A percentile compares a stretch with the other conserved stretches of the same genome.
These are phyloP conservation scores for Lophochroa leadbeateri DNA, from an alignment of 2,113 vertebrate genomes.

Conservation along the genomic window DNA sequence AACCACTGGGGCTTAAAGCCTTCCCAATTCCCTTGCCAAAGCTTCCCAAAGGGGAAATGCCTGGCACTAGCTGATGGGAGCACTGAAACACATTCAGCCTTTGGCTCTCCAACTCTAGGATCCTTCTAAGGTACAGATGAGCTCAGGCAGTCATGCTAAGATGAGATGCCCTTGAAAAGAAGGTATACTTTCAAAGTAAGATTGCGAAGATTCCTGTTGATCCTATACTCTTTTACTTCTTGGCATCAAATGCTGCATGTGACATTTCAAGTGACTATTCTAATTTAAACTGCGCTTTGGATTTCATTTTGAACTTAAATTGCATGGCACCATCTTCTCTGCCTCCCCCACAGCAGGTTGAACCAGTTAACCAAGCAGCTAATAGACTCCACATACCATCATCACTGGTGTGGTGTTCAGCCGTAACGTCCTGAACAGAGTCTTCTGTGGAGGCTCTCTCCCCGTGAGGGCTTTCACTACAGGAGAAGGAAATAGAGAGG, in stretches of 20 bases:
- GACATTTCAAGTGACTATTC: neutral
- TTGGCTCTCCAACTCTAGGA: neutral
- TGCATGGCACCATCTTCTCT: neutral
- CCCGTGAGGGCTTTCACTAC: constrained; percentile 90
- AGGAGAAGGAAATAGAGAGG: constrained; percentile 28
- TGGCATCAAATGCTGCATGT: neutral
- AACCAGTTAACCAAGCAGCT: neutral
- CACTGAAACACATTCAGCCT: neutral
- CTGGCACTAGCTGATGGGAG: neutral
- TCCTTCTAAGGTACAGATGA: neutral
- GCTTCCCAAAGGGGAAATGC: neutral
- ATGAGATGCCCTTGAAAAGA: neutral
- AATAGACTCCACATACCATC: constrained; percentile 78
- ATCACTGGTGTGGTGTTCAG: constrained; percentile 89
- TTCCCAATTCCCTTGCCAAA: neutral
- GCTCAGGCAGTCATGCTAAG: neutral
- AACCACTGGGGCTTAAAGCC: neutral
- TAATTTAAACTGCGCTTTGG: neutral
- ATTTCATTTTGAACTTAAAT: neutral
- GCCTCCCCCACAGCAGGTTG: neutral
- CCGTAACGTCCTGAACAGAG: constrained; percentile 81
- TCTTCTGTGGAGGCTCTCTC: constrained; percentile 90
- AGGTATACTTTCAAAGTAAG: neutral
- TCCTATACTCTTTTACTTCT: accelerated
- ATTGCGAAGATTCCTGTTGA: neutral